Evolutionary conservation across 2,797 vertebrate genomes (phyloP).

Genomic region (Anguilla marmorata): DNA sequence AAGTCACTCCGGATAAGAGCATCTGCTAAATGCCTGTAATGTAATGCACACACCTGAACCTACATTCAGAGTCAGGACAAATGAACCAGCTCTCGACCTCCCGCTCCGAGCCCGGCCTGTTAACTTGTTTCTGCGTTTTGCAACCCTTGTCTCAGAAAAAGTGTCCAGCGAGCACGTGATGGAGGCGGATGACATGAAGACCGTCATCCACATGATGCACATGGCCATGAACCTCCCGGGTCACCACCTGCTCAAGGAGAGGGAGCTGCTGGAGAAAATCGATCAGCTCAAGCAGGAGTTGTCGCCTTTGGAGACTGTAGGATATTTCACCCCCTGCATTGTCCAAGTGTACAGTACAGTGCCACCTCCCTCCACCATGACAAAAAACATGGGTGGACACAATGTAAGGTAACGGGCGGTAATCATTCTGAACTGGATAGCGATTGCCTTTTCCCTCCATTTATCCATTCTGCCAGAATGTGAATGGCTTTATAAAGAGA

Average conservation of each 20-base stretch:
- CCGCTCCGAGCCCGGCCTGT: background rate
- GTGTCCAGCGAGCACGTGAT: constrained; percentile 61
- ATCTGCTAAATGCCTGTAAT: no score
- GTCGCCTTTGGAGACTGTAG: constrained; percentile 86
- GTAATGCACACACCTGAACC: background rate
- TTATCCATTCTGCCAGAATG: background rate
- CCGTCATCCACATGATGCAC: constrained; percentile 83
- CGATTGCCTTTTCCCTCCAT: background rate
- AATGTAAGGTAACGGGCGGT: background rate
- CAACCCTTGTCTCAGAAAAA: constrained; percentile 58
- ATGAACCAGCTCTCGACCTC: background rate
- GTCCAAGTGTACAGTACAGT: background rate
- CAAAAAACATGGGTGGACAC: background rate
- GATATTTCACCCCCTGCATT: background rate
- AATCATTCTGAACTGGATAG: background rate
- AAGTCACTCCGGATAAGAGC: no score
- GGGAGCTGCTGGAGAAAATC: constrained; percentile 75
- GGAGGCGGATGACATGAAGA: constrained; percentile 76
- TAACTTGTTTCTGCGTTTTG: background rate
- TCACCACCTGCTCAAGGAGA: constrained; percentile 79
- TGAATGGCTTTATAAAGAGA: constrained; percentile 2
- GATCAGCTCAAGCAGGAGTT: constrained; percentile 82
- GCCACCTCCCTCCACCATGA: no score
- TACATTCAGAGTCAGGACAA: background rate
- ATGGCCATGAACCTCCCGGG: constrained; percentile 78